Percentiles rank a stretch among this genome's conserved stretches.
Conservation (phyloP, 1,140 invertebrate genomes). For the Latrodectus geometricus region DNA sequence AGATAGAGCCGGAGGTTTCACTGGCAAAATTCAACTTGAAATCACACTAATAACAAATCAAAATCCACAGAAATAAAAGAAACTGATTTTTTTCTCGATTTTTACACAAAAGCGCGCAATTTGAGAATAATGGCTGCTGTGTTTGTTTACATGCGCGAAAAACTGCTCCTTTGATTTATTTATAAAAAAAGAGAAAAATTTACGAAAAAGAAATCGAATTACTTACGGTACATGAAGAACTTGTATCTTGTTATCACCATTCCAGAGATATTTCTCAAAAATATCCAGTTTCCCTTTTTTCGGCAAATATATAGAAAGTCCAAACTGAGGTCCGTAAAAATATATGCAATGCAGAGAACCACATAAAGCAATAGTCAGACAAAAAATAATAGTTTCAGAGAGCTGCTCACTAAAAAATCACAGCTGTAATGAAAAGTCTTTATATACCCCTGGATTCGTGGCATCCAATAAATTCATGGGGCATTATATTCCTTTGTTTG, state of each 20-base stretch:
- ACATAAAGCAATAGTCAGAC: not conserved
- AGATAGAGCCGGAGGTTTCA: not conserved
- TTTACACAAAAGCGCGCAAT: slow-evolving; percentile 18
- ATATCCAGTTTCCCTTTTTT: not conserved
- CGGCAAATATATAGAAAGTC: not conserved
- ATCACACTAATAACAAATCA: not conserved
- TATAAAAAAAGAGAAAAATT: not conserved
- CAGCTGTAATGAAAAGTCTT: not conserved
- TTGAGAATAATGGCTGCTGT: slow-evolving; percentile 41
- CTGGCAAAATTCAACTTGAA: not conserved
- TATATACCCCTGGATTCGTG: not conserved
- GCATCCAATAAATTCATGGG: not conserved
- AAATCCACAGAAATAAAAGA: not conserved
- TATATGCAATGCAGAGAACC: slow-evolving; percentile 51
- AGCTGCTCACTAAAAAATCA: not conserved
- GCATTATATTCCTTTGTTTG: slow-evolving; percentile 42
- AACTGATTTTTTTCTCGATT: not conserved
- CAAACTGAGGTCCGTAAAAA: not conserved
- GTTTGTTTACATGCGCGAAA: slow-evolving; percentile 58
- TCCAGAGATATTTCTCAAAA: not conserved
- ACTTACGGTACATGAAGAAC: slow-evolving; percentile 34
- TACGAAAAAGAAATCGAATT: not conserved
- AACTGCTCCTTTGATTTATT: not conserved
- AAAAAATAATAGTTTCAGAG: not conserved
- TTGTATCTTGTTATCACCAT: slow-evolving; percentile 23